phyloP scores from a whole-genome alignment of 2,797 vertebrate genomes.

The Sebastes jordani region DNA sequence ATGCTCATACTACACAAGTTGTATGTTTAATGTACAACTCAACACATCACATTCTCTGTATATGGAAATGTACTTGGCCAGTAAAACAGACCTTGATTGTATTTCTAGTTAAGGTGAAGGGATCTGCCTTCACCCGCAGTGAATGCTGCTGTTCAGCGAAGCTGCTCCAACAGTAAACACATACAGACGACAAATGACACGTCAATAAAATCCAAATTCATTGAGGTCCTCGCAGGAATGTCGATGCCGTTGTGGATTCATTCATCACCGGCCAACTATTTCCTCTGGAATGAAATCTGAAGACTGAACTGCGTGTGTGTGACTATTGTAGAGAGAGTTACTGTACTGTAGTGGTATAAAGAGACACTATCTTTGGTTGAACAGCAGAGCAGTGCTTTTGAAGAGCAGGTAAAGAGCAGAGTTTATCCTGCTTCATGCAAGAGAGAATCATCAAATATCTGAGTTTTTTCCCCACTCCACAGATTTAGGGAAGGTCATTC shows the following conservation, averaged over 20 bases:
- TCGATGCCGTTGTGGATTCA: not conserved
- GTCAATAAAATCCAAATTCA: constrained; percentile 5
- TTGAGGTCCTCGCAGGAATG: not conserved
- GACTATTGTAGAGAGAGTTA: not conserved
- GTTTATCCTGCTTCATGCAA: constrained; percentile 10
- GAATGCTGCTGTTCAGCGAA: not conserved
- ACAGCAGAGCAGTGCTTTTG: not conserved
- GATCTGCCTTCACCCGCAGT: not conserved
- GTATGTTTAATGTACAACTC: not conserved
- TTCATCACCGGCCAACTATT: constrained; percentile 3
- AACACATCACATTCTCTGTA: not conserved
- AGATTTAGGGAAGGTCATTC: constrained; percentile 9
- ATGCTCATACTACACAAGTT: not conserved
- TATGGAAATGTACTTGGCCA: not conserved
- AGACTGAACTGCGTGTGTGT: constrained; percentile 5
- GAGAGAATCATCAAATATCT: not conserved
- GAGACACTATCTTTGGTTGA: not conserved
- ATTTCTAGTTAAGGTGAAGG: not conserved
- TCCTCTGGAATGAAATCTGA: not conserved
- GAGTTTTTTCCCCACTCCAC: not conserved
- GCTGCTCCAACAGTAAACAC: not conserved
- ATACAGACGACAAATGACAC: not conserved
- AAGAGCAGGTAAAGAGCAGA: constrained; percentile 15
- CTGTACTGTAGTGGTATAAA: not conserved
- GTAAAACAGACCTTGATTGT: not conserved